Percentiles rank a stretch among this genome's conserved stretches.
These are phyloP conservation scores for Labeo rohita DNA, from an alignment of 2,113 vertebrate genomes.

Conservation along the genomic window DNA sequence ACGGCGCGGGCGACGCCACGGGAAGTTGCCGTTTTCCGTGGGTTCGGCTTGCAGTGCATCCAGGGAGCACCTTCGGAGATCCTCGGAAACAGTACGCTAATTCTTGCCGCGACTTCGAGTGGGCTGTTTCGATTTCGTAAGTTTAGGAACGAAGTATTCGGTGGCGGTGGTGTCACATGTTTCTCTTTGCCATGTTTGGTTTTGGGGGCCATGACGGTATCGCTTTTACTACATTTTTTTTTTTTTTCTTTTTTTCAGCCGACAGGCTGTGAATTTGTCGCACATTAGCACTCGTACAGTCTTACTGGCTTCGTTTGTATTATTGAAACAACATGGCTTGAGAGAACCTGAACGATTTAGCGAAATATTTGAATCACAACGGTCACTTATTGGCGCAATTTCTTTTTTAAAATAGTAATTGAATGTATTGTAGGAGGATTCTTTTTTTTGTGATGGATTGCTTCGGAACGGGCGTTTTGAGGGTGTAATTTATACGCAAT, in stretches of 20 bases:
- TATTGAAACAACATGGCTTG: neutral
- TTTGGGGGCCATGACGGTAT: neutral
- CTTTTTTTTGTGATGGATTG: conserved; percentile 6
- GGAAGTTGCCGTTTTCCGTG: conserved; percentile 40
- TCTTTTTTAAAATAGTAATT: neutral
- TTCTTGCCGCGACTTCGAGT: neutral
- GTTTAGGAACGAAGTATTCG: neutral
- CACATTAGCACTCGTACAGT: conserved; percentile 23
- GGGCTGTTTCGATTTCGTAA: neutral
- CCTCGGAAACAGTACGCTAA: neutral
- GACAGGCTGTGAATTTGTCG: conserved; percentile 8
- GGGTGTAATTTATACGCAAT: neutral
- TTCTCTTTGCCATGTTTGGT: conserved; percentile 11
- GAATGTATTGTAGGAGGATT: conserved; percentile 39
- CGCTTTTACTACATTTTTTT: neutral
- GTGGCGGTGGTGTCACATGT: neutral
- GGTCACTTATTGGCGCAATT: neutral
- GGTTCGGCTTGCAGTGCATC: conserved; percentile 57
- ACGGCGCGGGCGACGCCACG: conserved; percentile 44
- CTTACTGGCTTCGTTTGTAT: conserved; percentile 26
- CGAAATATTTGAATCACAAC: conserved; percentile 6
- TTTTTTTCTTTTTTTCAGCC: neutral
- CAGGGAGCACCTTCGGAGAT: conserved; percentile 49
- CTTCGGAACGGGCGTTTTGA: conserved; percentile 23
- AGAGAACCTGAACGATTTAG: neutral